Evolutionary conservation across 2,113 vertebrate genomes (phyloP).

Genomic region (Prionailurus viverrinus): DNA sequence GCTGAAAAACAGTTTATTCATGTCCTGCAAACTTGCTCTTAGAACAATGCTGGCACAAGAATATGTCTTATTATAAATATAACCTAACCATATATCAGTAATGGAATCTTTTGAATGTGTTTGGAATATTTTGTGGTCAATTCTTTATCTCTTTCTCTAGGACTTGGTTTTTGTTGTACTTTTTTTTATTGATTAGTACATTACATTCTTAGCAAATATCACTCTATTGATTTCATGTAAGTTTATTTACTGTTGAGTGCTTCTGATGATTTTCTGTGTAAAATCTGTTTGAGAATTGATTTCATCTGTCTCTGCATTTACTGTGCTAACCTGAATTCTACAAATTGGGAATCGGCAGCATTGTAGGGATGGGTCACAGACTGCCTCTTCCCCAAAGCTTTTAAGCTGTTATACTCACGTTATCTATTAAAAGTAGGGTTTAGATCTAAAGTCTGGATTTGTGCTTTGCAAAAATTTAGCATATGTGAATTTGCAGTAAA

Average conservation of each 20-base stretch:
- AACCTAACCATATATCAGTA: not conserved
- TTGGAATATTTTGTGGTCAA: slow-evolving; percentile 38
- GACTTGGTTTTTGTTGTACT: not conserved
- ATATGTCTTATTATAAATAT: slow-evolving; percentile 35
- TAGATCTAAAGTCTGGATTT: not conserved
- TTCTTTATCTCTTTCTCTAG: not conserved
- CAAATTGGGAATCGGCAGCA: not conserved
- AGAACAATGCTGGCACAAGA: not conserved
- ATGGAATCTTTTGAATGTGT: slow-evolving; percentile 2
- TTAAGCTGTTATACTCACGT: not conserved
- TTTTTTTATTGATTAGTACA: slow-evolving; percentile 10
- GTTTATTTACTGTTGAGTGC: slow-evolving; percentile 9
- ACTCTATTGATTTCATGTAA: slow-evolving; percentile 47
- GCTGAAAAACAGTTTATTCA: not conserved
- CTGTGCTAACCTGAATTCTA: slow-evolving; percentile 1
- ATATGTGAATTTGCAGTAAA: slow-evolving; percentile 42
- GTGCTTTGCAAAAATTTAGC: slow-evolving; percentile 1
- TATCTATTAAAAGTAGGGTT: slow-evolving; percentile 23
- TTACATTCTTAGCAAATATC: slow-evolving; percentile 5
- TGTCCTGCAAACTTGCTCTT: slow-evolving; percentile 1
- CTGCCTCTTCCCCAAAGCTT: not conserved
- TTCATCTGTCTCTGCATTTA: slow-evolving; percentile 14
- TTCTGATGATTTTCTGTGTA: slow-evolving; percentile 52
- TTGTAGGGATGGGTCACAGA: not conserved
- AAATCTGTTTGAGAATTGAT: slow-evolving; percentile 56